phyloP scores from a whole-genome alignment of 2,888 invertebrate species.

The Cephalotes varians region DNA sequence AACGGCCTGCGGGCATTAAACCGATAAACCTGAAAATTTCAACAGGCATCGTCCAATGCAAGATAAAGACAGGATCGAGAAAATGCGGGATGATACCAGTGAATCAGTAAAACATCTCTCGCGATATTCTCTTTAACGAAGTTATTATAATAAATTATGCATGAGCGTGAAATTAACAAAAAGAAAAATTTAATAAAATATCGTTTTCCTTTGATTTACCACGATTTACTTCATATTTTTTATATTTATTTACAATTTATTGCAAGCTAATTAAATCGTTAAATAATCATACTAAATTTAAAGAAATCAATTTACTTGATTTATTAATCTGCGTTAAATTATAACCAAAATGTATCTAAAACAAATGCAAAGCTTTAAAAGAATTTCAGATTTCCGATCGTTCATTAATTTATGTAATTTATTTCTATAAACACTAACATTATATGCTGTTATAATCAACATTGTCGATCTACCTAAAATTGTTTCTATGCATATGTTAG shows the following conservation, averaged over 20 bases:
- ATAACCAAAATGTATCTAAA: no score
- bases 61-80: neutral
- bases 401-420: neutral
- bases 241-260: neutral
- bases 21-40: constrained; percentile 45
- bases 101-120: neutral
- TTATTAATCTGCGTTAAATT: no score
- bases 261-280: neutral
- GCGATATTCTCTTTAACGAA: constrained; percentile 4
- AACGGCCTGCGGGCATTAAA: constrained; percentile 47
- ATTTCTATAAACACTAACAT: neutral
- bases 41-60: constrained; percentile 27
- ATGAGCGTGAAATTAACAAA: neutral
- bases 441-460: no score
- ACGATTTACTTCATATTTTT: neutral
- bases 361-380: no score
- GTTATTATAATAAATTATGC: neutral
- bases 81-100: neutral
- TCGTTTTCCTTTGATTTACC: neutral
- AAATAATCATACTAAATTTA: neutral
- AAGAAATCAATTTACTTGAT: neutral
- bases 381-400: no score
- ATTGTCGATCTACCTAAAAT: no score
- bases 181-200: neutral
- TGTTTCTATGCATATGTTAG: no score